Base-by-base conservation (phyloP, 2,113 vertebrate genomes). In the Saccopteryx leptura region DNA sequence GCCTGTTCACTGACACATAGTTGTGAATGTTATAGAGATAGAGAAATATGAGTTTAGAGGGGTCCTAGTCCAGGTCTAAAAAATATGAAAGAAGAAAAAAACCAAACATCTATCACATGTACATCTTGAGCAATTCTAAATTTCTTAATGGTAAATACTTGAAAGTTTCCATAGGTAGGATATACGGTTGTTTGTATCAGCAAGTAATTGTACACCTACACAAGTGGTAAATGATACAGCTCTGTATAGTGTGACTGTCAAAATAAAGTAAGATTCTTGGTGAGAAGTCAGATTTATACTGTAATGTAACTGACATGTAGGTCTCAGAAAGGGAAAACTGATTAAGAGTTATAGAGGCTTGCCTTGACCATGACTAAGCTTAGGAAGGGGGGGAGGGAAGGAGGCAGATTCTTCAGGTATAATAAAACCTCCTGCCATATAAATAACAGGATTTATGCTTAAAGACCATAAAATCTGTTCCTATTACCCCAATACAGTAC, bases 211-310 rank as follows among this genome's bases (percentile, higher is more conserved):
- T 14, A 61, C 4, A 48, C 50, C 24, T 52, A 76, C 7, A 46
- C 11, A 90, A 75, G 12, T n/a, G 5, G 17, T 46, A 79, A 83
- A 31, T 24, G 88, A 86, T 88, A 96, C 18, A 91, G 15, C 1
- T 68, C 68, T 31, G 23, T 58, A 85, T 46, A 56, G 5, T 78
- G 5, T 85, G 28, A 74, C 58, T 50, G 11, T 78, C 74, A 96
- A 92, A 78, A n/a, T 50, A 89, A 69, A 93, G 54, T 72, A 87
- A 54, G 69, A 89, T 50, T 95, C 33, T 92, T 68, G 39, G 63
- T 50, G 58, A 94, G 26, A 93, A 60, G 48, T 86, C 66, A 76
- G 33, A 71, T 76, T 82, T 92, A 92, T 69, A 82, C 10, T 66
- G 15, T 60, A 92, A 89, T 31, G 65, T 56, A 60, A 12, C 48